Percentiles rank a stretch among this genome's conserved stretches.
Conservation (phyloP, 2,113 vertebrate species). For the Rhynchomys soricoides region DNA sequence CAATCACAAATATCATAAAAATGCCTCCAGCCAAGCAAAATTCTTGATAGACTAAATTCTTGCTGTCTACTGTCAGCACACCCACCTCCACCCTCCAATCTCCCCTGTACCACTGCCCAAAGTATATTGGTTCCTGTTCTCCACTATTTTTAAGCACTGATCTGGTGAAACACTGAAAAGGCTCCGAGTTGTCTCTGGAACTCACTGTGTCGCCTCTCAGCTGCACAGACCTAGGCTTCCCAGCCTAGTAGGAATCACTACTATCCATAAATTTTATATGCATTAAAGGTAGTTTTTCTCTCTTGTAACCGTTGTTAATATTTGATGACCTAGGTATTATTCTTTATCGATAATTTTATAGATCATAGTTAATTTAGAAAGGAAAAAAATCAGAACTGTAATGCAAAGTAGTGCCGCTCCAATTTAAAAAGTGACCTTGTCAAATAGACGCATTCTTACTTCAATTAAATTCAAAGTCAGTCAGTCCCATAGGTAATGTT, state of each 20-base stretch:
- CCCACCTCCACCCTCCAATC: no score
- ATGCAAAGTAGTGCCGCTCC: conserved; percentile 68
- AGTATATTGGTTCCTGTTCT: neutral
- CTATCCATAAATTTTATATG: conserved; percentile 80
- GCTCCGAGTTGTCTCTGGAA: conserved; percentile 7
- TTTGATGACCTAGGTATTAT: conserved; percentile 80
- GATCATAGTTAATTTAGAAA: conserved; percentile 83
- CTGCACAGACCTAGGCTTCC: conserved; percentile 33
- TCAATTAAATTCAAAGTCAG: conserved; percentile 86
- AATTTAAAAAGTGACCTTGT: conserved; percentile 86
- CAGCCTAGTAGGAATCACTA: conserved; percentile 72
- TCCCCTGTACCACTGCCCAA: no score
- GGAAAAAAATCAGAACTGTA: conserved; percentile 84
- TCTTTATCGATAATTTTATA: conserved; percentile 85
- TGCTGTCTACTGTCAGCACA: neutral
- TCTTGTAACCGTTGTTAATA: conserved; percentile 83
- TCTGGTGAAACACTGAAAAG: conserved; percentile 23
- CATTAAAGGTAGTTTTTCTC: conserved; percentile 80
- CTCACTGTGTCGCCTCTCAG: neutral
- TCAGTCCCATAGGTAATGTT: conserved; percentile 85
- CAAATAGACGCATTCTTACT: conserved; percentile 83
- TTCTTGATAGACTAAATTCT: neutral
- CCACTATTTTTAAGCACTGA: neutral
- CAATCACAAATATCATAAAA: neutral
- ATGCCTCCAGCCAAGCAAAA: neutral